These are phyloP conservation scores for Dromococcyx pavoninus DNA, from an alignment of 2,797 vertebrate species.

Conservation along the genomic window DNA sequence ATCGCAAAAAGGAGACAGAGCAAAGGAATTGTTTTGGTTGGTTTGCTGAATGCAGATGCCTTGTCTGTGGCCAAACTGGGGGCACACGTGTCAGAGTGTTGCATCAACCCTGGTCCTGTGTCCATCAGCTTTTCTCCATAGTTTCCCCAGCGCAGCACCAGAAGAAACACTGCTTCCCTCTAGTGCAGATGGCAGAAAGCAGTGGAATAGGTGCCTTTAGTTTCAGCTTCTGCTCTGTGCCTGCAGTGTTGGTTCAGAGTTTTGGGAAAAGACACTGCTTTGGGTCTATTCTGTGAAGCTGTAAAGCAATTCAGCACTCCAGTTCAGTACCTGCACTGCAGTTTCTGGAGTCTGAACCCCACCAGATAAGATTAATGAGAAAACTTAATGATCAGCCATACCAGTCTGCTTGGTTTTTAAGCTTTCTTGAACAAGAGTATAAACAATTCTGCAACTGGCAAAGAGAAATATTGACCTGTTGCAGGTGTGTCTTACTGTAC, in stretches of 20 bases:
- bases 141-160: rapidly evolving
- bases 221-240: background rate
- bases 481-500: background rate
- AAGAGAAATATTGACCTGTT: background rate
- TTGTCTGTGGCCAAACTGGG: background rate
- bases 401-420: background rate
- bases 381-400: background rate
- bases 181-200: rapidly evolving
- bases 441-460: background rate
- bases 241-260: background rate
- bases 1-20: background rate
- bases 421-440: background rate
- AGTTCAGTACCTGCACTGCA: background rate
- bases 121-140: background rate
- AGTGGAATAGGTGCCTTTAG: no score
- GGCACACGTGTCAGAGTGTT: no score
- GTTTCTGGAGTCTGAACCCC: background rate
- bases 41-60: rapidly evolving
- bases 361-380: background rate
- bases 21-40: no score
- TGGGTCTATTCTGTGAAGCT: background rate
- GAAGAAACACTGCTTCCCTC: background rate
- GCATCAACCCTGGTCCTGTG: no score
- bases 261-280: background rate
- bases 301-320: background rate